phyloP scores from a whole-genome alignment of 1,140 invertebrate genomes.

The Magallana ariakensis region DNA sequence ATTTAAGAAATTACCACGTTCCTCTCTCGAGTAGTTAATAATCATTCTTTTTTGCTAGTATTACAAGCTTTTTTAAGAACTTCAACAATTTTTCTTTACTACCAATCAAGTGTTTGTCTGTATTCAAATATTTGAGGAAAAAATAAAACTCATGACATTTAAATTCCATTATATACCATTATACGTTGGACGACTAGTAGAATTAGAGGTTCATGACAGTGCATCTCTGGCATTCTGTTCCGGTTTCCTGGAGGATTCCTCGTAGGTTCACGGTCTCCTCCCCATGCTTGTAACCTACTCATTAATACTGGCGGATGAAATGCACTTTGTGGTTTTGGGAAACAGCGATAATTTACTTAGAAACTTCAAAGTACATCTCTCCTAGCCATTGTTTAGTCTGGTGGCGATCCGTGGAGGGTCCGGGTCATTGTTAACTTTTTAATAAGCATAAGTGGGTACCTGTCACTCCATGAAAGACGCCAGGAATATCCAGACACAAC shows the following conservation, averaged over 20 bases:
- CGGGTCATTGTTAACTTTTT: conserved; percentile 19
- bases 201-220: conserved; percentile 1
- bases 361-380: background rate
- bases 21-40: background rate
- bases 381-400: background rate
- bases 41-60: background rate
- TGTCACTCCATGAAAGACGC: background rate
- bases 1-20: background rate
- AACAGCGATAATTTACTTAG: conserved; percentile 13
- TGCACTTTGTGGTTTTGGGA: background rate
- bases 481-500: conserved; percentile 18
- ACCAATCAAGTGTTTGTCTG: conserved; percentile 7
- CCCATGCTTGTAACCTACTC: background rate
- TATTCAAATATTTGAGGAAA: conserved; percentile 26
- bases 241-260: background rate
- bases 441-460: background rate
- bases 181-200: background rate
- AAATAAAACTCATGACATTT: conserved; percentile 18
- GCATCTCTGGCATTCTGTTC: background rate
- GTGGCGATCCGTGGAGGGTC: background rate
- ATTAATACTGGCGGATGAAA: background rate
- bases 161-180: conserved; percentile 6
- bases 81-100: background rate
- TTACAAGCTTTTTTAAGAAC: background rate
- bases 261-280: background rate